A percentile compares a stretch with the other conserved stretches of the same genome.
phyloP scores from a whole-genome alignment of 2,797 vertebrate species.

The Oceanodroma leucorhoa region DNA sequence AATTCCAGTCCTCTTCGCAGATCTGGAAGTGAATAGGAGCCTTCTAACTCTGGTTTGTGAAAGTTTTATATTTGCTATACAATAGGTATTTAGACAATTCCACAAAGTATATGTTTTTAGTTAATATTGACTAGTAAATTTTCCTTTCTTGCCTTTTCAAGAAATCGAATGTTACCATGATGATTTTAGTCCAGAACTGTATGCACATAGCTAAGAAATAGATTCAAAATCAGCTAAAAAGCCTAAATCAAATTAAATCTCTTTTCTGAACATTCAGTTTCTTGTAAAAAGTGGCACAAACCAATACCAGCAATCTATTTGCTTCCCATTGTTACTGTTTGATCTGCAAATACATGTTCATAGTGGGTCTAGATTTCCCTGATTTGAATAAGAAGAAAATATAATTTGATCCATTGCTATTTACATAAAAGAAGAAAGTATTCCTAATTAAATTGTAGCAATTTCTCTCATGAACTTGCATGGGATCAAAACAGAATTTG shows the following conservation, averaged over 20 bases:
- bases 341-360: neutral
- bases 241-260: neutral
- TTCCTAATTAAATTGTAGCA: neutral
- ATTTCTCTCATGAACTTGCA: neutral
- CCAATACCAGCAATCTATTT: neutral
- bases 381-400: neutral
- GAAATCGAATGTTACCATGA: neutral
- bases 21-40: neutral
- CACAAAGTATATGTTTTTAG: neutral
- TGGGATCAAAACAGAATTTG: neutral
- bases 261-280: neutral
- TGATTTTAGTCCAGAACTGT: neutral
- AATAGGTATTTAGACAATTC: neutral
- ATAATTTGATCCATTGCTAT: neutral
- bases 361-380: neutral
- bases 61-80: neutral
- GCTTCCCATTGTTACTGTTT: neutral
- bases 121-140: neutral
- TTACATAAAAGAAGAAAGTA: neutral
- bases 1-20: neutral
- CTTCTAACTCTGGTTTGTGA: neutral
- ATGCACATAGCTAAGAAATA: neutral
- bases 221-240: neutral
- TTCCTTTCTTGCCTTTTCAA: neutral
- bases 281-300: neutral